phyloP scores from a whole-genome alignment of 2,888 invertebrate species.

The Microctonus hyperodae region DNA sequence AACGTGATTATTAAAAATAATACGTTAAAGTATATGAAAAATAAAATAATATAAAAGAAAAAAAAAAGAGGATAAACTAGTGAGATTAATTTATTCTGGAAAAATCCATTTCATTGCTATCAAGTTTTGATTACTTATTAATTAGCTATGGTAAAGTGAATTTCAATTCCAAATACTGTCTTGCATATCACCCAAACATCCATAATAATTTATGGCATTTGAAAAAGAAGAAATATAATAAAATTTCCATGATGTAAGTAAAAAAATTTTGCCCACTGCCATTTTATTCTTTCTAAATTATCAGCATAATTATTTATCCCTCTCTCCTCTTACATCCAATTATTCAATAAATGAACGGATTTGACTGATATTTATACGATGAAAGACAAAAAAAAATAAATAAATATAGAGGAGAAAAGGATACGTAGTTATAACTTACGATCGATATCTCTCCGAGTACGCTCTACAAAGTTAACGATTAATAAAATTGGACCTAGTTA shows the following conservation, averaged over 20 bases:
- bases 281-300: no score
- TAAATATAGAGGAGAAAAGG: slow-evolving; percentile 37
- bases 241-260: not conserved
- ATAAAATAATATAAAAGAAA: not conserved
- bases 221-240: not conserved
- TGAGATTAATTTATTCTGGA: no score
- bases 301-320: no score
- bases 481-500: slow-evolving; percentile 28
- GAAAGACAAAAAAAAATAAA: slow-evolving; percentile 10
- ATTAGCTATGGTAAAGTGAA: not conserved
- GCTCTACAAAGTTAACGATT: slow-evolving; percentile 27
- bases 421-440: slow-evolving; percentile 17
- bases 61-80: no score
- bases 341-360: not conserved
- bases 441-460: slow-evolving; percentile 30
- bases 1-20: not conserved
- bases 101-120: no score
- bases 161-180: slow-evolving; percentile 34
- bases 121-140: not conserved
- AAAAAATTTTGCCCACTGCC: no score
- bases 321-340: not conserved
- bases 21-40: not conserved
- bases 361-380: not conserved
- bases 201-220: not conserved
- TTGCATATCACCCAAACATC: slow-evolving; percentile 33